Conservation (phyloP, 1,140 invertebrate genomes). For the Achroia grisella region DNA sequence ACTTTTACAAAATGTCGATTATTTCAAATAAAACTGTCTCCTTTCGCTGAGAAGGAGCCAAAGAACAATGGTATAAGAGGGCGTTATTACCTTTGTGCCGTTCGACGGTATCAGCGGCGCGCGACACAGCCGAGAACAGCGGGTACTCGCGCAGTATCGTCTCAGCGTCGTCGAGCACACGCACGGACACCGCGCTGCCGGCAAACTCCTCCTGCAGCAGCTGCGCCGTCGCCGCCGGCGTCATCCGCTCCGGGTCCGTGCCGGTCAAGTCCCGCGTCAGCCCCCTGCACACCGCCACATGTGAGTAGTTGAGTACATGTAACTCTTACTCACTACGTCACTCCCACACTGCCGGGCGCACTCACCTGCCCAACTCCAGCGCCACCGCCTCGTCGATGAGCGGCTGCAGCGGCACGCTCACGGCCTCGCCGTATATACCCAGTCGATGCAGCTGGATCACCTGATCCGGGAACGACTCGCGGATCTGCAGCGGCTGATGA, state of each 20-base stretch:
- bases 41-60: no score
- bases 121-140: constrained; percentile 90
- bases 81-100: constrained; percentile 81
- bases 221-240: constrained; percentile 83
- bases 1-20: no score
- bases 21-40: no score
- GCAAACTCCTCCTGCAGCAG: constrained; percentile 84
- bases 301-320: no score
- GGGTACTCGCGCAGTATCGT: constrained; percentile 87
- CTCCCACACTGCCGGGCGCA: neutral
- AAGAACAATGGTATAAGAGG: no score
- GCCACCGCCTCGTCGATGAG: constrained; percentile 75
- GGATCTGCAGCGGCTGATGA: constrained; percentile 85
- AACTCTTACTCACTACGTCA: no score
- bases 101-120: constrained; percentile 84
- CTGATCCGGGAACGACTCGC: constrained; percentile 81
- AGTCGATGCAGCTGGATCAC: constrained; percentile 66
- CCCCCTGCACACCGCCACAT: constrained; percentile 6
- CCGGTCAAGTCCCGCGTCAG: constrained; percentile 69
- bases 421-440: constrained; percentile 32
- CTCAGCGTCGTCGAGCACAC: constrained; percentile 80
- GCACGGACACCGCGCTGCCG: constrained; percentile 75
- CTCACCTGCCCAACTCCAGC: constrained; percentile 74
- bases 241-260: constrained; percentile 94
- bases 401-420: constrained; percentile 7